A percentile compares a stretch with the other conserved stretches of the same genome.
Conservation (phyloP, 2,797 vertebrate genomes). For the Cossypha dichroa region DNA sequence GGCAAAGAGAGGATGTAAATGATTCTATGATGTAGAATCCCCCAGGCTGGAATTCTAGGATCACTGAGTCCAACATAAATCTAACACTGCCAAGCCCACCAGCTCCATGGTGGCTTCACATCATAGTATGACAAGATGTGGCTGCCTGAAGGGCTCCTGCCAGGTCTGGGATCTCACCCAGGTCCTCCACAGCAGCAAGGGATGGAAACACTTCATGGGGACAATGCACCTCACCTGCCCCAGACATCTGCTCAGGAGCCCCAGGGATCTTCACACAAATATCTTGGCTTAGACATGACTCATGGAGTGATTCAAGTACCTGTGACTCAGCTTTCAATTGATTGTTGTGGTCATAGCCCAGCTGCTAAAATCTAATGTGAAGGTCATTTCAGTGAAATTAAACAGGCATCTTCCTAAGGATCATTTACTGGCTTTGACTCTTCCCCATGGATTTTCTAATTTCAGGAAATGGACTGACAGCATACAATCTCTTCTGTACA, state of each 20-base stretch:
- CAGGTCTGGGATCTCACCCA: not conserved
- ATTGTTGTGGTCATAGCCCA: not conserved
- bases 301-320: not conserved
- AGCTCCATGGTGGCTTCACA: not conserved
- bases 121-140: rapidly evolving
- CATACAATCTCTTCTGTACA: not conserved
- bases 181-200: not conserved
- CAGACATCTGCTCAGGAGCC: not conserved
- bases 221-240: not conserved
- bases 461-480: not conserved
- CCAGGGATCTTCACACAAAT: not conserved
- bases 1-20: not conserved
- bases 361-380: not conserved
- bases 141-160: not conserved
- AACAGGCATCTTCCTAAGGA: not conserved
- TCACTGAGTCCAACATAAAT: not conserved
- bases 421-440: not conserved
- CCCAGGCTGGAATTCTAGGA: not conserved
- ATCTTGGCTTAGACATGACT: not conserved
- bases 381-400: not conserved
- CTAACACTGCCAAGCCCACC: not conserved
- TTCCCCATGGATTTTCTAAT: not conserved
- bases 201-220: not conserved
- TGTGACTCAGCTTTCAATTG: not conserved
- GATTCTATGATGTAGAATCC: not conserved